These are phyloP conservation scores for Halictus quadricinctus DNA, from an alignment of 2,888 invertebrate species.

Conservation along the genomic window DNA sequence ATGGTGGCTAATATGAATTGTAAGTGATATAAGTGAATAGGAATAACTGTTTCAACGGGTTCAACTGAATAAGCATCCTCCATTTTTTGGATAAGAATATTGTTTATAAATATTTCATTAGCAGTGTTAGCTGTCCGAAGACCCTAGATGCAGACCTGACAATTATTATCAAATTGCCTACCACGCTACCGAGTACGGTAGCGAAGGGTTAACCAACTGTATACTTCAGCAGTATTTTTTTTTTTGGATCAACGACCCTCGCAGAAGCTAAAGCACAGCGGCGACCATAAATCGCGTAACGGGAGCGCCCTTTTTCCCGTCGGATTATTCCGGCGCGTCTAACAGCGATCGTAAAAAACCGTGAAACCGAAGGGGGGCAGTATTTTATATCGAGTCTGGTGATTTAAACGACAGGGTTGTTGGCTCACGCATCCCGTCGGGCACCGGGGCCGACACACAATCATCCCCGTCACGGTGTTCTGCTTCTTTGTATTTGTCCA, in stretches of 20 bases:
- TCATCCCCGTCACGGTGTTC: conserved; percentile 1
- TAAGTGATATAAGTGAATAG: too few species aligned
- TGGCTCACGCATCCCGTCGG: not conserved
- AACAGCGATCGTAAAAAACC: not conserved
- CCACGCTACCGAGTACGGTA: not conserved
- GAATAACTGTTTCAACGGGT: too few species aligned
- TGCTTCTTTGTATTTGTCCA: not conserved
- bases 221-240: not conserved
- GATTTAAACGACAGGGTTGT: conserved; percentile 6
- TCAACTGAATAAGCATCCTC: too few species aligned
- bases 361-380: not conserved
- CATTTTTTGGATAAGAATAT: too few species aligned
- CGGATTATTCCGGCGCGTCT: not conserved
- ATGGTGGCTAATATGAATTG: too few species aligned
- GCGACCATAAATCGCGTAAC: conserved; percentile 3
- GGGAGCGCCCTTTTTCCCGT: not conserved
- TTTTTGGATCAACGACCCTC: not conserved
- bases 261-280: not conserved
- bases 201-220: not conserved
- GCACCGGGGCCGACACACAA: not conserved
- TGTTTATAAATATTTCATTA: too few species aligned
- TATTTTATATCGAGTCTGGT: not conserved
- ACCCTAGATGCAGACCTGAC: too few species aligned
- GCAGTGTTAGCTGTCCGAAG: too few species aligned
- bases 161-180: not conserved